Conservation (phyloP, 30 jellyfish, hydroid and myxozoan genomes). For the Hydractinia echinata region DNA sequence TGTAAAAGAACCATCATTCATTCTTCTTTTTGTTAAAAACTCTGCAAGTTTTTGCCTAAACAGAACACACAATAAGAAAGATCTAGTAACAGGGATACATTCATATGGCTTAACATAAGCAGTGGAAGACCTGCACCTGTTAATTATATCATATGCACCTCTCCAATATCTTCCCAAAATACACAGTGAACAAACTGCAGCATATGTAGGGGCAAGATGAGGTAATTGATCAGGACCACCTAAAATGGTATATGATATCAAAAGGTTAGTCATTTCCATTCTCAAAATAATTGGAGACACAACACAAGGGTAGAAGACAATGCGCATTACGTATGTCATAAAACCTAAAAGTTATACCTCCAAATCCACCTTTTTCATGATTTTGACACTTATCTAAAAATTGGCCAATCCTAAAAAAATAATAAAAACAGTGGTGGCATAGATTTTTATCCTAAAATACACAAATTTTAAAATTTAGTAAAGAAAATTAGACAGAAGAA, state of each 20-base stretch:
- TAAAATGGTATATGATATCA: not conserved
- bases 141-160: slow-evolving; percentile 79
- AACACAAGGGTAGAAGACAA: not conserved
- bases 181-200: slow-evolving; percentile 94
- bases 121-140: slow-evolving; percentile 40
- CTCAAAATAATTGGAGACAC: not conserved
- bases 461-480: not conserved
- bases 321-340: not conserved
- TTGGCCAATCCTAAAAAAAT: slow-evolving; percentile 51
- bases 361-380: slow-evolving; percentile 86
- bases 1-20: slow-evolving; percentile 85
- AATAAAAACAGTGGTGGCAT: not conserved
- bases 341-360: slow-evolving; percentile 46
- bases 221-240: slow-evolving; percentile 99
- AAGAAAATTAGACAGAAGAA: not conserved
- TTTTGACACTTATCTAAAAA: slow-evolving; percentile 90
- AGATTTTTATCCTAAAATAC: not conserved
- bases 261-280: not conserved
- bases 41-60: slow-evolving; percentile 57
- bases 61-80: not conserved
- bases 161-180: slow-evolving; percentile 82
- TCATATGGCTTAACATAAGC: no score
- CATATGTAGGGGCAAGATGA: slow-evolving; percentile 97
- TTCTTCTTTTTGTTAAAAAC: slow-evolving; percentile 63
- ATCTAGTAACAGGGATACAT: no score